Conservation (phyloP, 2,113 vertebrate species). For the Sebastes fasciatus region DNA sequence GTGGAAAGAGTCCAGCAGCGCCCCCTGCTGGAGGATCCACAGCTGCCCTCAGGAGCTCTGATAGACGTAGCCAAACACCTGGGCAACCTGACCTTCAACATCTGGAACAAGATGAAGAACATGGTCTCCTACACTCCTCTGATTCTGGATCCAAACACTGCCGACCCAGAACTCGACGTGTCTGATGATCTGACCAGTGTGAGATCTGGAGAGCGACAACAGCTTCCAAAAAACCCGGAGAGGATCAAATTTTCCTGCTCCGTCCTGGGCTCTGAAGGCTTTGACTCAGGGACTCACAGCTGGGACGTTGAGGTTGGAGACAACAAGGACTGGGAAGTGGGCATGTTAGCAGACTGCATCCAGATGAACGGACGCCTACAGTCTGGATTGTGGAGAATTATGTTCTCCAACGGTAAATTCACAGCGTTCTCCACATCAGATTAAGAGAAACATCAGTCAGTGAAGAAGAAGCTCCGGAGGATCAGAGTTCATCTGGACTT, state of each 20-base stretch:
- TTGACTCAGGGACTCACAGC: constrained; percentile 35
- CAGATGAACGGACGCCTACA: neutral
- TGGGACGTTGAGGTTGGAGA: constrained; percentile 46
- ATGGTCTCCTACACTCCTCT: constrained; percentile 41
- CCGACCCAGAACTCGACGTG: constrained; percentile 20
- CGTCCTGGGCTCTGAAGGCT: constrained; percentile 32
- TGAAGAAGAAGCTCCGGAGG: neutral
- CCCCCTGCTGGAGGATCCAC: constrained; percentile 30
- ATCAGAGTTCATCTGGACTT: constrained; percentile 55
- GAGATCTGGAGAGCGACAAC: neutral
- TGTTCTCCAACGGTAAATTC: constrained; percentile 27
- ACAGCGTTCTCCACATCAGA: constrained; percentile 19
- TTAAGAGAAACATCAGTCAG: constrained; percentile 9
- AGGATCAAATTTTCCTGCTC: constrained; percentile 49
- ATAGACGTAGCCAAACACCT: constrained; percentile 58
- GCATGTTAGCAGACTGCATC: constrained; percentile 22
- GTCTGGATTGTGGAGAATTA: constrained; percentile 53
- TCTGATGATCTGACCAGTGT: constrained; percentile 34
- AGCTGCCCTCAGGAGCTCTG: constrained; percentile 46
- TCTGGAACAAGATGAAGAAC: too few relatives aligned
- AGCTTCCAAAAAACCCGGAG: constrained; percentile 37
- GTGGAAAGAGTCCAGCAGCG: constrained; percentile 26
- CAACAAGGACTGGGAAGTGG: constrained; percentile 63
- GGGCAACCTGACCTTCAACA: neutral
- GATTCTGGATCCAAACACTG: constrained; percentile 65